Conservation (phyloP, 2,888 invertebrate species). For the Crepidodera aurea region DNA sequence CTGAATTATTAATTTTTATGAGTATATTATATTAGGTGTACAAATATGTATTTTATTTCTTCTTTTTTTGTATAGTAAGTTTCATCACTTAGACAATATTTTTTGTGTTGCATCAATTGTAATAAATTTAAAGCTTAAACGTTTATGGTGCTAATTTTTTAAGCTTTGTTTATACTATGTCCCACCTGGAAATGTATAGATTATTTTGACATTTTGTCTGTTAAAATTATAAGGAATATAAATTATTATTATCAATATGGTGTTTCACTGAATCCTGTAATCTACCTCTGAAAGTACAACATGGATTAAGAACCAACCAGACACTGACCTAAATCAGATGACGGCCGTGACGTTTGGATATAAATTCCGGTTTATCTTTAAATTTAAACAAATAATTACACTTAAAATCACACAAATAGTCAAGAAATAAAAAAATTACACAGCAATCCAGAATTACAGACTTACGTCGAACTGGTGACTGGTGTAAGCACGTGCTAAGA, state of each 20-base stretch:
- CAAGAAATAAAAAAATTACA: no score
- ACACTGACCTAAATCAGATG: no score
- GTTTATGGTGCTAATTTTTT: conserved; percentile 40
- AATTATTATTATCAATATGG: conserved; percentile 7
- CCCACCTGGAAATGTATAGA: conserved; percentile 35
- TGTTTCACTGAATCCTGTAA: no score
- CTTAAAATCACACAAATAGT: no score
- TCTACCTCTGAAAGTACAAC: no score
- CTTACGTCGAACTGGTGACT: no score
- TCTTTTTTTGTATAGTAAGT: conserved; percentile 19
- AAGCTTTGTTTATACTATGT: conserved; percentile 37
- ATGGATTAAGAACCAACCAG: no score
- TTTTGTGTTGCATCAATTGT: conserved; percentile 25
- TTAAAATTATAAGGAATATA: conserved; percentile 32
- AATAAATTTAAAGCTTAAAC: conserved; percentile 17
- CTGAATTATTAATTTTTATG: conserved; percentile 45
- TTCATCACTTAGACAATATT: conserved; percentile 15
- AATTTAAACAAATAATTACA: no score
- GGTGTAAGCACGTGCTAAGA: no score
- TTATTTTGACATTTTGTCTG: conserved; percentile 40
- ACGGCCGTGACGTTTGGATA: no score
- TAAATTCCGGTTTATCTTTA: no score
- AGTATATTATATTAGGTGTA: conserved; percentile 27
- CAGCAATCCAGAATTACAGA: no score
- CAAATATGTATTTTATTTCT: conserved; percentile 33